These are phyloP conservation scores for Cheilosia grossa DNA, from an alignment of 2,888 invertebrate genomes.

Conservation along the genomic window DNA sequence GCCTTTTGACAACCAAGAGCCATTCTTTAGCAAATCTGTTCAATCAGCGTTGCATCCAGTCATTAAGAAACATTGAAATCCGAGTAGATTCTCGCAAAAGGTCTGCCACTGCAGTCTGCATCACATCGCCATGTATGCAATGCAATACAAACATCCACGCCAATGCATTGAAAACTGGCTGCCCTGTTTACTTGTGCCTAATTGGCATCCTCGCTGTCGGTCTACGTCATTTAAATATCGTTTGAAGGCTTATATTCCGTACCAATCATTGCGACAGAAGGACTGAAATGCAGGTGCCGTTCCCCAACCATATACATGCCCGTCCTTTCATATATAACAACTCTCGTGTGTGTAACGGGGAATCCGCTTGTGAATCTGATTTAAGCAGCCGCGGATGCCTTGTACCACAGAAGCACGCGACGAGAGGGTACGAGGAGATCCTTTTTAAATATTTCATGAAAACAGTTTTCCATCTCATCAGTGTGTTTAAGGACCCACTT, in stretches of 20 bases:
- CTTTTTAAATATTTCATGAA: conserved; percentile 68
- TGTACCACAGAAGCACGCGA: conserved; percentile 49
- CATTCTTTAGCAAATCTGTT: conserved; percentile 52
- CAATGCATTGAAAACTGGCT: conserved; percentile 36
- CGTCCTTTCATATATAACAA: conserved; percentile 59
- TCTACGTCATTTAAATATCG: conserved; percentile 69
- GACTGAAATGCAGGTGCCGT: conserved; percentile 59
- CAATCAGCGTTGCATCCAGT: conserved; percentile 67
- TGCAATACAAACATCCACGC: conserved; percentile 53
- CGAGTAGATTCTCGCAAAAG: conserved; percentile 58
- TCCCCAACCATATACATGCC: conserved; percentile 32
- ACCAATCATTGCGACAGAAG: conserved; percentile 64
- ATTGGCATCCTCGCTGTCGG: conserved; percentile 72
- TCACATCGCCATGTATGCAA: conserved; percentile 23
- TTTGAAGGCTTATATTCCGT: conserved; percentile 71
- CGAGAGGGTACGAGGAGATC: conserved; percentile 32
- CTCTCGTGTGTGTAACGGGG: conserved; percentile 63
- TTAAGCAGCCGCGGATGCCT: conserved; percentile 63
- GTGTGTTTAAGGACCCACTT: conserved; percentile 74
- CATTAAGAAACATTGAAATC: conserved; percentile 64
- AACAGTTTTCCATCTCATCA: conserved; percentile 74
- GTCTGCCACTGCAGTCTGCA: conserved; percentile 3
- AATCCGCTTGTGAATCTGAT: conserved; percentile 71
- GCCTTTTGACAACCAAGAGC: conserved; percentile 48
- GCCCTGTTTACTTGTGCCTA: conserved; percentile 72